Base-by-base conservation (phyloP, 2,888 invertebrate genomes). In the Ectemnius cavifrons region DNA sequence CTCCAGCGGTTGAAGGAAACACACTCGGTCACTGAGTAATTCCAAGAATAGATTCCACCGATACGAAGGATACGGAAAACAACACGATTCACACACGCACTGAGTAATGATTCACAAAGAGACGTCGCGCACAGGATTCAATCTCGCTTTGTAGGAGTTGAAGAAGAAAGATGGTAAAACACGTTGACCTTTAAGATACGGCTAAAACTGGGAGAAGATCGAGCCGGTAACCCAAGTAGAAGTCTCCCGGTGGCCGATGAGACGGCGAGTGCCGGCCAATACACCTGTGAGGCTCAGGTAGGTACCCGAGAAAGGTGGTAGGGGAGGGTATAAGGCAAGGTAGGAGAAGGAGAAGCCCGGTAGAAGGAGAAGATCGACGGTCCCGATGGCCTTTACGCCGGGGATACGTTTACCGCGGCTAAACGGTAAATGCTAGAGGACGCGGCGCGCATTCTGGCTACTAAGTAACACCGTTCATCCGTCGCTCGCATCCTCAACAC, bases 241-340 rank as follows among this genome's bases (percentile, higher is more conserved):
- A 79, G 75, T 75, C 77, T 72, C 66, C 68, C 64, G 75, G 73
- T 68, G 75, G 71, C 68, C 74, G 74, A 72, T 46, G 75, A 16
- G 66, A 67, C 73, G 71, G 64, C 62, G 70, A 74, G 63, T 78
- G 83, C 75, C 82, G 79, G 78, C 80, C 72, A 73, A 67, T 83
- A 86, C 86, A 86, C 86, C 85, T 86, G 85, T 79, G 75, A 78
- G 67, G 70, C 71, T 37, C 61, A 59, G 45, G 18, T 16, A 52
- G 64, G 63, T 66, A 23, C 59, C 28, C 37, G 37, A 11, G 37
- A 37, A 37, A 47, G 6, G 75, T 67, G 73, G 79, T 78, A 79
- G 79, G 79, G 73, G 78, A 79, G 78, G 73, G 67, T 73, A 79
- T 74, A 73, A 75, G 78, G 49, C 59, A 59, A 64, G 45, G 67